phyloP scores from a whole-genome alignment of 1,140 invertebrate species.

The Scaptomyza hsui region DNA sequence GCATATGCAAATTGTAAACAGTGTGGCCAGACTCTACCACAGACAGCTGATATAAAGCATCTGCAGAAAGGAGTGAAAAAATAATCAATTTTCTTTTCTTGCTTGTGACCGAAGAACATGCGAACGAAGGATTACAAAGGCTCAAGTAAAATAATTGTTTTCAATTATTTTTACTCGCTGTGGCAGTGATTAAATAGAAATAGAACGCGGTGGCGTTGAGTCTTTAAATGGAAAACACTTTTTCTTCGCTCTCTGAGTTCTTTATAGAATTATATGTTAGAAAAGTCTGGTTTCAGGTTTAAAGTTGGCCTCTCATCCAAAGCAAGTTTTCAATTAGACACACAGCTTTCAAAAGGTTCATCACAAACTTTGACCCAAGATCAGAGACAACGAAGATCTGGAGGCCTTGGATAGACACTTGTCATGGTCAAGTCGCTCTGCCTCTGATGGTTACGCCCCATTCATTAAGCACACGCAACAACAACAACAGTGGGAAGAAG shows the following conservation, averaged over 20 bases:
- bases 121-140: background rate
- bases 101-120: background rate
- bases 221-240: background rate
- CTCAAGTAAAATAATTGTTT: constrained; percentile 8
- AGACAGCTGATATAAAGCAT: background rate
- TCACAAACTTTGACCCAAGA: constrained; percentile 37
- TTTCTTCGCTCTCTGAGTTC: background rate
- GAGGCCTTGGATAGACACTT: background rate
- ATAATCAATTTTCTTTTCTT: background rate
- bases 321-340: constrained; percentile 25
- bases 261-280: constrained; percentile 1
- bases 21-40: constrained; percentile 8
- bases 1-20: background rate
- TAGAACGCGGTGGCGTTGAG: too few relatives aligned
- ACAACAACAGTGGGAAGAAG: constrained; percentile 4
- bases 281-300: too few relatives aligned
- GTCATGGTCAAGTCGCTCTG: constrained; percentile 2
- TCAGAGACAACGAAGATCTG: constrained; percentile 10
- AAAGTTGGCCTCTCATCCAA: too few relatives aligned
- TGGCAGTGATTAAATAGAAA: constrained; percentile 1
- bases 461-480: constrained; percentile 41
- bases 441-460: constrained; percentile 19
- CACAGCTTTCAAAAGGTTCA: constrained; percentile 2
- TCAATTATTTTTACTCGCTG: background rate
- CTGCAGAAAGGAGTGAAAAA: background rate